Conservation (phyloP, 35 echinoderm and acorn worm genomes). For the Apostichopus parvimensis region DNA sequence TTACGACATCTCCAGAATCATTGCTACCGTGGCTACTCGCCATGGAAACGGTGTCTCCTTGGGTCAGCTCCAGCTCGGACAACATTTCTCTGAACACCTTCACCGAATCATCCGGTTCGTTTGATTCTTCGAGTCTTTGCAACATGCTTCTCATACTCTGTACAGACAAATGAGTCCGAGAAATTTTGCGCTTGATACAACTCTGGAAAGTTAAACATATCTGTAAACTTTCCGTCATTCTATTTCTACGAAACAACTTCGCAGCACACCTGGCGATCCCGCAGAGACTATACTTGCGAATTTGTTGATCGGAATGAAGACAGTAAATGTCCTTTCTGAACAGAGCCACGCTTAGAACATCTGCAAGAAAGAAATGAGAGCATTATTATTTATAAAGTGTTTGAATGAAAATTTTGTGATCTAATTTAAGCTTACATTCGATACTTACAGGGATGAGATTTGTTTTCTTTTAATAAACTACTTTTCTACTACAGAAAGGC, state of each 20-base stretch:
- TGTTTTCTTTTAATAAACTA: no score
- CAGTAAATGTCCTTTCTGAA: constrained; percentile 26
- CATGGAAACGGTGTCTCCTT: constrained; percentile 5
- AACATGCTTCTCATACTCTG: constrained; percentile 5
- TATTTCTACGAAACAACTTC: not conserved
- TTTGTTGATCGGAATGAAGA: not conserved
- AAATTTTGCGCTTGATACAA: constrained; percentile 7
- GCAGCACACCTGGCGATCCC: not conserved
- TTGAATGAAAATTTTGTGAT: no score
- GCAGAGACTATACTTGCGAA: not conserved
- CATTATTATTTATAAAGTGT: no score
- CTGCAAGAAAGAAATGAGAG: not conserved
- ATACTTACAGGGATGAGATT: no score
- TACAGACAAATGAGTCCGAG: not conserved
- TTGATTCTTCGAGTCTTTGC: not conserved
- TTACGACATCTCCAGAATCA: not conserved
- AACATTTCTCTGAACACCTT: not conserved
- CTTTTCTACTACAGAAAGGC: no score
- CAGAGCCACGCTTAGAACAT: not conserved
- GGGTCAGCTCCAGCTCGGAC: not conserved
- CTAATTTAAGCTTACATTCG: no score
- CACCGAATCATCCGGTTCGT: not conserved
- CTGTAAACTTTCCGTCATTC: not conserved
- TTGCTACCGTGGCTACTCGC: constrained; percentile 12
- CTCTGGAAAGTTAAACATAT: constrained; percentile 8